phyloP scores from a whole-genome alignment of 2,113 vertebrate genomes.

The Bostrychus sinensis region DNA sequence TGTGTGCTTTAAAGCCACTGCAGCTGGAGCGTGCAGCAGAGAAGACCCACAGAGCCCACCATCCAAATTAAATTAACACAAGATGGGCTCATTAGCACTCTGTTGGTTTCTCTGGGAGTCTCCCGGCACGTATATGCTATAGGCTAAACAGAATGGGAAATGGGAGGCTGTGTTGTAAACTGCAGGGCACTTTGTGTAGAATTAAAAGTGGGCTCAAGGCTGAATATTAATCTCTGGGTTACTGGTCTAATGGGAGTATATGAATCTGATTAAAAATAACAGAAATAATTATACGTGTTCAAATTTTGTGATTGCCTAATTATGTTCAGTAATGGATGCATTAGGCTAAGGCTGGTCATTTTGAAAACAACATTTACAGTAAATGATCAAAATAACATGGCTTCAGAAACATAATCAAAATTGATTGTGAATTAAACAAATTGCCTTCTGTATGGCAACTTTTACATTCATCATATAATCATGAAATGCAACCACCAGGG shows the following conservation, averaged over 20 bases:
- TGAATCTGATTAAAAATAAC: background rate
- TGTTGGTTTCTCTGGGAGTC: constrained; percentile 49
- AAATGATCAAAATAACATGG: background rate
- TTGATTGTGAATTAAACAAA: too few relatives aligned
- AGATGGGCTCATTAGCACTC: constrained; percentile 64
- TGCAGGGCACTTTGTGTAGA: background rate
- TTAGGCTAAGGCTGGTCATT: background rate
- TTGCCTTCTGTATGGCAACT: background rate
- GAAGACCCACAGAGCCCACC: constrained; percentile 25
- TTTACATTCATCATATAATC: background rate
- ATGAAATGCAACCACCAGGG: too few relatives aligned
- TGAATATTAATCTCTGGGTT: background rate
- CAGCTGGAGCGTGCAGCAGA: constrained; percentile 34
- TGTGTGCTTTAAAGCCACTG: constrained; percentile 42
- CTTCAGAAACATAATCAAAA: background rate
- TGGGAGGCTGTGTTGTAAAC: constrained; percentile 21
- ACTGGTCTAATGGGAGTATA: background rate
- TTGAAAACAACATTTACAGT: background rate
- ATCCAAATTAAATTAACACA: constrained; percentile 61
- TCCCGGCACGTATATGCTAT: constrained; percentile 23
- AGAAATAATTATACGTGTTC: constrained; percentile 7
- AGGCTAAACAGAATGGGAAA: constrained; percentile 29
- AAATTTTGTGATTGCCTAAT: constrained; percentile 8
- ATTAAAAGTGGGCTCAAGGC: background rate
- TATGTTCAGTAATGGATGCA: constrained; percentile 3